A percentile compares a stretch with the other conserved stretches of the same genome.
Evolutionary conservation across 2,797 vertebrate genomes (phyloP).

Genomic region (Notolabrus celidotus): DNA sequence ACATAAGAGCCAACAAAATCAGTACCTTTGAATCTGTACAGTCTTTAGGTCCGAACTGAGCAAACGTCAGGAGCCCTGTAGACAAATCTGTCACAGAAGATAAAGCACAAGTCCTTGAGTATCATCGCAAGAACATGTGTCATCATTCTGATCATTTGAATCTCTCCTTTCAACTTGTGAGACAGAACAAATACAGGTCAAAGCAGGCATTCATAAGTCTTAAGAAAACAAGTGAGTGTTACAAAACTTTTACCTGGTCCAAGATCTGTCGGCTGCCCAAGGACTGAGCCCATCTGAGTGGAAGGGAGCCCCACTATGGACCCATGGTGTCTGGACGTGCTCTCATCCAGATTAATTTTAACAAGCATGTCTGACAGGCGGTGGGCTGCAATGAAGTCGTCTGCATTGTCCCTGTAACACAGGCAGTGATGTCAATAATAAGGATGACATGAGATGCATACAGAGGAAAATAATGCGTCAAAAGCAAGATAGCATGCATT

Average conservation of each 20-base stretch:
- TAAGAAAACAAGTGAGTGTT: too few relatives aligned
- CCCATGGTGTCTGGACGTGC: constrained; percentile 45
- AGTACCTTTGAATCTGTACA: constrained; percentile 81
- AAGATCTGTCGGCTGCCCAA: constrained; percentile 62
- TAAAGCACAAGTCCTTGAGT: not conserved
- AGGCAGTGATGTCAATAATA: not conserved
- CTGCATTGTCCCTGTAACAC: constrained; percentile 77
- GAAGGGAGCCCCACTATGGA: constrained; percentile 26
- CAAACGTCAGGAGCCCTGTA: constrained; percentile 79
- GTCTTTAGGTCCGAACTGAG: constrained; percentile 79
- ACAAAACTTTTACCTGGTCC: constrained; percentile 74
- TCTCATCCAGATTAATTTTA: constrained; percentile 81
- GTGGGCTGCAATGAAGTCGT: constrained; percentile 82
- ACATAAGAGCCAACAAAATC: not conserved
- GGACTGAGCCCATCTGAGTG: constrained; percentile 23
- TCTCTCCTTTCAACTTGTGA: not conserved
- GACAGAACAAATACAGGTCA: not conserved
- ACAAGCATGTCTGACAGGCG: constrained; percentile 77
- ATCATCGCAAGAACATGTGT: not conserved
- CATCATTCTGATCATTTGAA: not conserved
- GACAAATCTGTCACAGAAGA: constrained; percentile 85
- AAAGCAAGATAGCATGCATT: not conserved
- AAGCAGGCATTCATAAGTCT: not conserved
- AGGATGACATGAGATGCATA: not conserved
- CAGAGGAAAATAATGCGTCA: not conserved